phyloP scores from a whole-genome alignment of 2,888 invertebrate species.

The Oscheius sp. region DNA sequence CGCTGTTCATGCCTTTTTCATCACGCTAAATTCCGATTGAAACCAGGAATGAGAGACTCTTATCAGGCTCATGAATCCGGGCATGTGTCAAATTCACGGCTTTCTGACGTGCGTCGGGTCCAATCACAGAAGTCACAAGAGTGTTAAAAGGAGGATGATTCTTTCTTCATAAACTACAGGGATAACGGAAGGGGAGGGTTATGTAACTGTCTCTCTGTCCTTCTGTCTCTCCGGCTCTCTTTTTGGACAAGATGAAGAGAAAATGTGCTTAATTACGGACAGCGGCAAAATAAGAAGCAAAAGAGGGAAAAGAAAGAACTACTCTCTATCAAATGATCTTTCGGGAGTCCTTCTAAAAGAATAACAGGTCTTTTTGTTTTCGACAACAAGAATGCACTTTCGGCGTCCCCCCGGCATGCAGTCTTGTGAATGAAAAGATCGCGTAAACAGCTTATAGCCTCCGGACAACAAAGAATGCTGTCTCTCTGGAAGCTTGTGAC shows the following conservation, averaged over 20 bases:
- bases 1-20: neutral
- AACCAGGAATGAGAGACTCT: neutral
- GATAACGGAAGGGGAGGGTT: too few species aligned
- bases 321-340: neutral
- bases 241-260: too few species aligned
- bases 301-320: neutral
- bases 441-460: neutral
- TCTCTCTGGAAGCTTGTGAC: conserved; percentile 2
- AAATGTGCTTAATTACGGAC: too few species aligned
- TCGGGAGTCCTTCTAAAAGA: neutral
- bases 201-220: too few species aligned
- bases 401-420: neutral
- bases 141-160: too few species aligned
- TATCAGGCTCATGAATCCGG: neutral
- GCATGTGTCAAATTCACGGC: conserved; percentile 20
- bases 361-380: conserved; percentile 8
- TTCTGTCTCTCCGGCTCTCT: too few species aligned
- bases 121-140: neutral
- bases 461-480: neutral
- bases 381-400: neutral
- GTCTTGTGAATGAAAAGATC: neutral
- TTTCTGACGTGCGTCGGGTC: conserved; percentile 20
- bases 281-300: too few species aligned
- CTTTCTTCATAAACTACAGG: too few species aligned
- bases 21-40: neutral